phyloP scores from a whole-genome alignment of 2,797 vertebrate species.

The Enteromius anoplus region DNA sequence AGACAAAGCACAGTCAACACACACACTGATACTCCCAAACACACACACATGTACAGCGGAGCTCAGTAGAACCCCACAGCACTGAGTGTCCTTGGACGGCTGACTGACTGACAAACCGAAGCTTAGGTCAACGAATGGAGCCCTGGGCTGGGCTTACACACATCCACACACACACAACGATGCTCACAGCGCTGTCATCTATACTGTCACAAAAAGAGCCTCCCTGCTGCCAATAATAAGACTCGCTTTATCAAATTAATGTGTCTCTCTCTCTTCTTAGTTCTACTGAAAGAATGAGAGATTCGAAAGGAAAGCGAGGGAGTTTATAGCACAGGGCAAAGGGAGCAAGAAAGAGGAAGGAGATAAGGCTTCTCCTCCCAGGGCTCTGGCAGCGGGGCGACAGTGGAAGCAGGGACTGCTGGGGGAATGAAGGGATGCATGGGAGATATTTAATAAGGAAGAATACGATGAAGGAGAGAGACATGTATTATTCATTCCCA shows the following conservation, averaged over 20 bases:
- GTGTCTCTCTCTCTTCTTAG: constrained; percentile 51
- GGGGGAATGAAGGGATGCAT: constrained; percentile 46
- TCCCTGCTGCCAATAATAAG: constrained; percentile 35
- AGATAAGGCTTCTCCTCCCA: constrained; percentile 64
- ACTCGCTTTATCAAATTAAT: constrained; percentile 48
- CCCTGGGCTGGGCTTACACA: constrained; percentile 30
- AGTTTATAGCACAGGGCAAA: constrained; percentile 54
- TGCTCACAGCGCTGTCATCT: constrained; percentile 23
- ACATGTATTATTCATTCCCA: constrained; percentile 81
- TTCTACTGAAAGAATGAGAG: background rate
- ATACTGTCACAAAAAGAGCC: constrained; percentile 49
- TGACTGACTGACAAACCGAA: constrained; percentile 47
- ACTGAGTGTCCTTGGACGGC: constrained; percentile 37
- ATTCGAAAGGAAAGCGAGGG: background rate
- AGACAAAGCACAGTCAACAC: constrained; percentile 47
- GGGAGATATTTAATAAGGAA: constrained; percentile 77
- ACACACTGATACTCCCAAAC: constrained; percentile 28
- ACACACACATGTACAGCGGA: constrained; percentile 24
- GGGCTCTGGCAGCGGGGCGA: constrained; percentile 61
- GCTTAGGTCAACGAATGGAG: constrained; percentile 47
- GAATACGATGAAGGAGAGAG: constrained; percentile 75
- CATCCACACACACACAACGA: constrained; percentile 11
- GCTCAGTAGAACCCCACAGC: constrained; percentile 27
- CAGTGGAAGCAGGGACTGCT: constrained; percentile 52
- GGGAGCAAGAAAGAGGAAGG: constrained; percentile 48